Percentiles rank a stretch among this genome's conserved stretches.
Conservation (phyloP, 2,113 vertebrate species). For the Menura novaehollandiae region DNA sequence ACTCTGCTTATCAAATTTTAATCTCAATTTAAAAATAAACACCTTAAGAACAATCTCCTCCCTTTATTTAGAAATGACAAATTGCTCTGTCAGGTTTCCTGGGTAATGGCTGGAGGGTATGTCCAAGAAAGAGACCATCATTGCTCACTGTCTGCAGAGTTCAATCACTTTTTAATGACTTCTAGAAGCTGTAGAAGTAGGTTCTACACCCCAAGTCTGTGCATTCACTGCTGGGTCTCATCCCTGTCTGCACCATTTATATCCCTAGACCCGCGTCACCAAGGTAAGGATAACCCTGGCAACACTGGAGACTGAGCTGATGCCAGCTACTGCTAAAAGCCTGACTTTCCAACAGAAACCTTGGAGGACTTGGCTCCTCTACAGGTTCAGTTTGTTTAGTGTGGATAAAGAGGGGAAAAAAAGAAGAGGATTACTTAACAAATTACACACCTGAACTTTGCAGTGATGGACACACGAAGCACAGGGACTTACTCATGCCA, state of each 20-base stretch:
- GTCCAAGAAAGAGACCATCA: not conserved
- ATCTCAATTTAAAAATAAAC: conserved; percentile 3
- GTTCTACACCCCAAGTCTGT: not conserved
- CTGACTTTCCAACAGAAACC: not conserved
- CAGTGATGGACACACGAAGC: not conserved
- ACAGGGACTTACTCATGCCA: not conserved
- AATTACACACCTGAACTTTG: not conserved
- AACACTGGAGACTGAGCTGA: not conserved
- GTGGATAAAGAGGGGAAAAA: not conserved
- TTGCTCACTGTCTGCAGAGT: not conserved
- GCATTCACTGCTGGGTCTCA: not conserved
- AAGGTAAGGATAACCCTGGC: not conserved
- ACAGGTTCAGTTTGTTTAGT: not conserved
- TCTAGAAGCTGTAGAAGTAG: not conserved
- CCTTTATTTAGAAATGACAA: not conserved
- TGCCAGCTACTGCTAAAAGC: not conserved
- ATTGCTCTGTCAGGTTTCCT: not conserved
- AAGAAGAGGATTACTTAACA: not conserved
- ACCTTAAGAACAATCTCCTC: not conserved
- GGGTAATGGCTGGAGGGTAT: not conserved
- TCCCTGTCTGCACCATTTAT: not conserved
- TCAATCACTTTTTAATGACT: not conserved
- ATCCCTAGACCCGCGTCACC: not conserved
- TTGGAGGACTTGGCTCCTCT: not conserved
- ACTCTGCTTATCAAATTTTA: not conserved